These are phyloP conservation scores for Salvator merianae DNA, from an alignment of 2,113 vertebrate genomes.

Conservation along the genomic window DNA sequence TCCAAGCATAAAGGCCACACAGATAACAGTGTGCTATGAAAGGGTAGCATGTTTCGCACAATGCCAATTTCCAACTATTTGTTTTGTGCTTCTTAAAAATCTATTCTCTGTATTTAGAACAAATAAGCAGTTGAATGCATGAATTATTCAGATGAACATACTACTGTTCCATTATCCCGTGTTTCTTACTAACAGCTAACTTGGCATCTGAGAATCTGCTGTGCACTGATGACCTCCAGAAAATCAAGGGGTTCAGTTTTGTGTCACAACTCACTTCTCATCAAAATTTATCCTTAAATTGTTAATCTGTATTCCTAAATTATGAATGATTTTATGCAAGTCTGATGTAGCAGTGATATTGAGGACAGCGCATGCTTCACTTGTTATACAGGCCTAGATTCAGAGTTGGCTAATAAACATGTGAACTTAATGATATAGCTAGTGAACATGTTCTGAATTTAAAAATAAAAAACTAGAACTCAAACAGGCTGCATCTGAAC, in stretches of 20 bases:
- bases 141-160: slow-evolving; percentile 58
- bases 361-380: background rate
- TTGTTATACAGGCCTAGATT: background rate
- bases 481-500: no score
- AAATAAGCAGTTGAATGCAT: slow-evolving; percentile 52
- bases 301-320: slow-evolving; percentile 7
- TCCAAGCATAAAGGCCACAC: slow-evolving; percentile 39
- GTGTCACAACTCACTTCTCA: background rate
- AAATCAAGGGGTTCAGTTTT: slow-evolving; percentile 1
- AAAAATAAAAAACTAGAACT: background rate
- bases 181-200: slow-evolving; percentile 57
- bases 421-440: background rate
- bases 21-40: slow-evolving; percentile 51
- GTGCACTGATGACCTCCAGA: slow-evolving; percentile 27
- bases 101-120: slow-evolving; percentile 36
- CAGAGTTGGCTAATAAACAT: no score
- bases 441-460: background rate
- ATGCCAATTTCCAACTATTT: slow-evolving; percentile 30
- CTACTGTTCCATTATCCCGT: slow-evolving; percentile 51
- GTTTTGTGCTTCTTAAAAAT: background rate
- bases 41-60: slow-evolving; percentile 13
- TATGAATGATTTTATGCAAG: background rate
- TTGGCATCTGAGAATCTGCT: slow-evolving; percentile 45
- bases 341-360: background rate
- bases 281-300: background rate